These are phyloP conservation scores for Melitaea cinxia DNA, from an alignment of 1,140 invertebrate genomes.

Conservation along the genomic window DNA sequence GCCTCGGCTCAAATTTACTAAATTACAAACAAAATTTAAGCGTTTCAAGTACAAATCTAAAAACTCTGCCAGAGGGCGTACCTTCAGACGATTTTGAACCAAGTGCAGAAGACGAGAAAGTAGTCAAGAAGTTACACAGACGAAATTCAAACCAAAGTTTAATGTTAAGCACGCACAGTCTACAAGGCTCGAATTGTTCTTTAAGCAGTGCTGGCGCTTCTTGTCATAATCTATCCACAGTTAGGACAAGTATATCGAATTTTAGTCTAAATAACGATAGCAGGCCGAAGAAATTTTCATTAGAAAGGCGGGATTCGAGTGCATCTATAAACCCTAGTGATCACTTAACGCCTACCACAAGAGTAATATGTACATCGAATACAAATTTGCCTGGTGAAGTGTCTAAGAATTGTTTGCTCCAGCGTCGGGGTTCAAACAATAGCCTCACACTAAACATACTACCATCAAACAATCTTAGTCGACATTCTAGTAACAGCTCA, in stretches of 20 bases:
- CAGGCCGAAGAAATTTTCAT: slow-evolving; percentile 82
- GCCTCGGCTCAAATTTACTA: slow-evolving; percentile 74
- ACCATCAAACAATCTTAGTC: slow-evolving; percentile 77
- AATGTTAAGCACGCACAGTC: slow-evolving; percentile 84
- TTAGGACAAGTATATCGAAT: slow-evolving; percentile 76
- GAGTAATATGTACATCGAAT: slow-evolving; percentile 70
- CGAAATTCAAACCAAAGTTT: slow-evolving; percentile 94
- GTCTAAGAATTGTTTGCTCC: slow-evolving; percentile 86
- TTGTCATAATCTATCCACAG: slow-evolving; percentile 71
- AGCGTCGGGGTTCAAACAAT: slow-evolving; percentile 93
- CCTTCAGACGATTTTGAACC: slow-evolving; percentile 84
- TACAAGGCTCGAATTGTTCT: slow-evolving; percentile 78
- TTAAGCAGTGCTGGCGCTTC: slow-evolving; percentile 74
- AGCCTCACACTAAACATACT: slow-evolving; percentile 88
- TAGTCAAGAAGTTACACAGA: slow-evolving; percentile 83
- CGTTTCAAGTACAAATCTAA: slow-evolving; percentile 84
- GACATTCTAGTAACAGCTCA: slow-evolving; percentile 82
- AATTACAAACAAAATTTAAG: slow-evolving; percentile 80
- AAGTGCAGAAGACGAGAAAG: slow-evolving; percentile 68
- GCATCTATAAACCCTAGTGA: slow-evolving; percentile 88
- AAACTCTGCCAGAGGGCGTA: slow-evolving; percentile 85
- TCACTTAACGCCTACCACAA: slow-evolving; percentile 64
- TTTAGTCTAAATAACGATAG: slow-evolving; percentile 76
- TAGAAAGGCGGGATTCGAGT: slow-evolving; percentile 92
- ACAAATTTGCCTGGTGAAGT: slow-evolving; percentile 61